Percentiles rank a stretch among this genome's conserved stretches.
phyloP scores from a whole-genome alignment of 2,888 invertebrate species.

The Argyra leucocephala region DNA sequence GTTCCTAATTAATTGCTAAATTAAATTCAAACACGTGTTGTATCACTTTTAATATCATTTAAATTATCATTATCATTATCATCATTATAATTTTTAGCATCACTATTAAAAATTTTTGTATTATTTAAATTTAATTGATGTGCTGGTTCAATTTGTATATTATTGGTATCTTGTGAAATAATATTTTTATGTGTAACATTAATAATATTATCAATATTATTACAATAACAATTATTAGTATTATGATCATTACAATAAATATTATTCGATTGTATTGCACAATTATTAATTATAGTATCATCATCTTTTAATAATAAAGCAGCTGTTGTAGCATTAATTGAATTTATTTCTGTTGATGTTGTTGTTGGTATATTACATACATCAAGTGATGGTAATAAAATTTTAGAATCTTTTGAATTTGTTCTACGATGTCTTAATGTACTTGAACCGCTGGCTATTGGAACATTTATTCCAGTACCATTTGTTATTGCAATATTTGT shows the following conservation, averaged over 20 bases:
- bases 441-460: slow-evolving; percentile 20
- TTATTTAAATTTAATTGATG: slow-evolving; percentile 2
- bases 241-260: not conserved
- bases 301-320: not conserved
- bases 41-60: slow-evolving; percentile 2
- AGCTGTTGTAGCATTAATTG: not conserved
- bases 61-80: not conserved
- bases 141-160: slow-evolving; percentile 6
- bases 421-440: slow-evolving; percentile 52
- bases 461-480: slow-evolving; percentile 8
- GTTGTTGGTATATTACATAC: slow-evolving; percentile 12
- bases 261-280: not conserved
- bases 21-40: slow-evolving; percentile 10
- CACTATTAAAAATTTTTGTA: not conserved
- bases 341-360: too few species aligned
- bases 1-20: slow-evolving; percentile 16
- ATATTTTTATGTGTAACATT: not conserved
- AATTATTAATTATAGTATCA: not conserved
- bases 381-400: slow-evolving; percentile 23
- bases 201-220: not conserved
- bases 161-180: not conserved
- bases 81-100: not conserved
- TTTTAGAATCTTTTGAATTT: slow-evolving; percentile 48
- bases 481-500: slow-evolving; percentile 12
- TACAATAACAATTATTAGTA: not conserved